Evolutionary conservation across 2,113 vertebrate species (phyloP).

Genomic region (Perca schrenkii): DNA sequence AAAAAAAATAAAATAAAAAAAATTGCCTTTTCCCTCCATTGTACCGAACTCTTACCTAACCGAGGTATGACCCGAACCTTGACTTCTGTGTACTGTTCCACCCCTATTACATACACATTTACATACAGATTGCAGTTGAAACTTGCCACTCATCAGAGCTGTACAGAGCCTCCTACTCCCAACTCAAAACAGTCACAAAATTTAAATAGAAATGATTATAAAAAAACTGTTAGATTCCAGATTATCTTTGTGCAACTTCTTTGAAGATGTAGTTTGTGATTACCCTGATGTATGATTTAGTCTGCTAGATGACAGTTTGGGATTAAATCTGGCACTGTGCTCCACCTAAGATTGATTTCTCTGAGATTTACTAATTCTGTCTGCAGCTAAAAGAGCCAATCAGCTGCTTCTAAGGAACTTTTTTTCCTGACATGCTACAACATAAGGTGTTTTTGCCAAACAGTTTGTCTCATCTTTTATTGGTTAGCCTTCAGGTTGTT

Average conservation of each 20-base stretch:
- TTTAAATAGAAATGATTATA: background rate
- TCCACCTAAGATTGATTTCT: slow-evolving; percentile 1
- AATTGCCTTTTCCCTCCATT: too few relatives aligned
- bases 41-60: too few relatives aligned
- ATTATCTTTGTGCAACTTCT: background rate
- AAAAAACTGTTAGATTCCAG: background rate
- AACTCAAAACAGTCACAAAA: too few relatives aligned
- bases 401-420: background rate
- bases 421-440: background rate
- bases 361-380: background rate
- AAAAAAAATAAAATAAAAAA: too few relatives aligned
- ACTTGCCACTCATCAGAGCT: background rate
- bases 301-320: slow-evolving; percentile 1
- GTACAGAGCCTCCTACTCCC: background rate
- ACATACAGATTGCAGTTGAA: background rate
- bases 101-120: background rate
- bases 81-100: too few relatives aligned
- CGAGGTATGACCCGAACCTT: too few relatives aligned
- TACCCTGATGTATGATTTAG: slow-evolving; percentile 6
- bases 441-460: background rate
- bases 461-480: background rate
- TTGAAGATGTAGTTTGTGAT: slow-evolving; percentile 1
- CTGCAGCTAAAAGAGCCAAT: background rate
- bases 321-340: slow-evolving; percentile 1
- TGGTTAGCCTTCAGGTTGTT: background rate